A percentile compares a stretch with the other conserved stretches of the same genome.
Conservation (phyloP, 2,888 invertebrate genomes). For the Drepanosiphum platanoidis region DNA sequence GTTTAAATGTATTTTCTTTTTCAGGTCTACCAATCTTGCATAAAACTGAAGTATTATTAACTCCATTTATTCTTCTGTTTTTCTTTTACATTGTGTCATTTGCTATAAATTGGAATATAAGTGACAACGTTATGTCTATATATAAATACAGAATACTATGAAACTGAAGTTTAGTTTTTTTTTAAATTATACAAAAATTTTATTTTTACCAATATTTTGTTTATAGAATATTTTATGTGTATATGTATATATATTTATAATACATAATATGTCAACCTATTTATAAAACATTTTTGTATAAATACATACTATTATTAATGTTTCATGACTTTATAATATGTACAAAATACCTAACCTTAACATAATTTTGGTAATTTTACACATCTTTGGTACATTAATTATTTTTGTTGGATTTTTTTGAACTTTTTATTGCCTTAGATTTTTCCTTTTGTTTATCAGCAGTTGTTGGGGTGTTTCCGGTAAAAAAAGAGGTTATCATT, state of each 20-base stretch:
- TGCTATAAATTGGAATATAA: conserved; percentile 84
- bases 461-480: conserved; percentile 71
- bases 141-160: conserved; percentile 83
- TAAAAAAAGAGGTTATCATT: conserved; percentile 87
- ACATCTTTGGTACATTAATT: conserved; percentile 53
- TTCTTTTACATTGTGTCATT: conserved; percentile 82
- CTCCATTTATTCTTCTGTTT: conserved; percentile 82
- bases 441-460: conserved; percentile 69
- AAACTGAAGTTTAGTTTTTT: conserved; percentile 62
- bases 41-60: conserved; percentile 84
- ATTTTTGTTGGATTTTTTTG: conserved; percentile 67
- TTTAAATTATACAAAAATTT: conserved; percentile 26
- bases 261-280: conserved; percentile 35
- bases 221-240: conserved; percentile 38
- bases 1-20: conserved; percentile 66
- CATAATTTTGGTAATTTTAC: conserved; percentile 38
- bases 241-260: neutral
- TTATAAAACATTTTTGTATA: conserved; percentile 41
- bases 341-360: conserved; percentile 44
- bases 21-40: conserved; percentile 87
- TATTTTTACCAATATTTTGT: conserved; percentile 35
- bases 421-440: conserved; percentile 68
- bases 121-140: conserved; percentile 81
- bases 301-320: conserved; percentile 34
- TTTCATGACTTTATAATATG: neutral